Evolutionary conservation across 2,888 invertebrate species (phyloP).

Genomic region (Girardia tigrina): DNA sequence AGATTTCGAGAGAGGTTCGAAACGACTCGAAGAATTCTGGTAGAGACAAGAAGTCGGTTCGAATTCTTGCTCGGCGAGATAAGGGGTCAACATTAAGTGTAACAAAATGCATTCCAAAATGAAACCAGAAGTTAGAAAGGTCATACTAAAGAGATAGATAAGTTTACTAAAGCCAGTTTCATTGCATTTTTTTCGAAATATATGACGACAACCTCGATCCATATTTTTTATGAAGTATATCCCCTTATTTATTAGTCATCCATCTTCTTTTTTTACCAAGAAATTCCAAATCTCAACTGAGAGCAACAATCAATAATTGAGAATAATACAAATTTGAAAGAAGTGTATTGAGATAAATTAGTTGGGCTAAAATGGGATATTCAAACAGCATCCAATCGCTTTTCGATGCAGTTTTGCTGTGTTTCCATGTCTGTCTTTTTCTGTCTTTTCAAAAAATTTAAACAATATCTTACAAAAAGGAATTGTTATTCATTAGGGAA

Average conservation of each 20-base stretch:
- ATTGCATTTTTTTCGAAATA: neutral
- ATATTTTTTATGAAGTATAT: too few species aligned
- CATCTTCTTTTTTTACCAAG: neutral
- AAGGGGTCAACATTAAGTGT: neutral
- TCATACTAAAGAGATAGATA: neutral
- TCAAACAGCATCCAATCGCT: neutral
- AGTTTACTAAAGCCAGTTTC: neutral
- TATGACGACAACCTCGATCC: neutral
- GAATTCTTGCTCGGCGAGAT: constrained; percentile 1
- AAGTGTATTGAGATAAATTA: neutral
- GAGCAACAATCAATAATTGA: neutral
- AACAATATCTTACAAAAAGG: constrained; percentile 1
- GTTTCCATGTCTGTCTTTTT: constrained; percentile 15
- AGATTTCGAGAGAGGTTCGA: neutral
- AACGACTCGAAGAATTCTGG: neutral
- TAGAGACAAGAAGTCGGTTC: neutral
- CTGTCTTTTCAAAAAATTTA: neutral
- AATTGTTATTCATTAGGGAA: too few species aligned
- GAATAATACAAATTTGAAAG: constrained; percentile 12
- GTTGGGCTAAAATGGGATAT: constrained; percentile 9
- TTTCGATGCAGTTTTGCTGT: constrained; percentile 9
- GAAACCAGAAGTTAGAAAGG: neutral
- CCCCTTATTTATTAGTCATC: neutral
- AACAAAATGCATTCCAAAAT: constrained; percentile 9
- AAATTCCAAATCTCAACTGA: neutral